Percentiles rank a stretch among this genome's conserved stretches.
Evolutionary conservation across 2,888 invertebrate genomes (phyloP).

Genomic region (Cantharis rufa): DNA sequence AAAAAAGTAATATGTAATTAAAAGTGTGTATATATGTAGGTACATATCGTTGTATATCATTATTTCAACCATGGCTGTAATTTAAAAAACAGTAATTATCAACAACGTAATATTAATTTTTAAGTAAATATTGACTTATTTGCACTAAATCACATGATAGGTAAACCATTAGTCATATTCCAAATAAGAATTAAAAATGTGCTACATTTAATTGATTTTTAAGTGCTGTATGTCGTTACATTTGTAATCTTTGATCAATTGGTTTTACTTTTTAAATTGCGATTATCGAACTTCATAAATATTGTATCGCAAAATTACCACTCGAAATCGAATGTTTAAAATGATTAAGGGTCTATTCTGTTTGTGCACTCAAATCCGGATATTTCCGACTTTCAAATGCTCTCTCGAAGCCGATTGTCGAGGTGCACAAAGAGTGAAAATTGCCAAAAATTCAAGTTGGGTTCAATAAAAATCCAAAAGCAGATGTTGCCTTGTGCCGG

Average conservation of each 20-base stretch:
- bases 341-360: not conserved
- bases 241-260: not conserved
- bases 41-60: too few species aligned
- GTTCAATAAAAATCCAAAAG: not conserved
- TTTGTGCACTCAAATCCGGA: not conserved
- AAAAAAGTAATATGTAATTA: too few species aligned
- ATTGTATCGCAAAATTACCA: not conserved
- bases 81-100: not conserved
- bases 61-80: not conserved
- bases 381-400: not conserved
- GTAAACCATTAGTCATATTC: not conserved
- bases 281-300: not conserved
- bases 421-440: not conserved
- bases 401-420: not conserved
- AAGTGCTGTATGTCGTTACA: not conserved
- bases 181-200: not conserved
- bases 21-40: too few species aligned
- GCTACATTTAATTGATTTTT: not conserved
- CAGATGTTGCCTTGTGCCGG: not conserved
- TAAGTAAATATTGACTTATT: not conserved
- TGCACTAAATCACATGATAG: not conserved
- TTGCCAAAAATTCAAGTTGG: not conserved
- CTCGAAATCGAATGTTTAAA: not conserved
- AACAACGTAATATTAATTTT: conserved; percentile 8
- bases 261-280: not conserved